Base-by-base conservation (phyloP, 1,140 invertebrate genomes). In the Pinna nobilis region DNA sequence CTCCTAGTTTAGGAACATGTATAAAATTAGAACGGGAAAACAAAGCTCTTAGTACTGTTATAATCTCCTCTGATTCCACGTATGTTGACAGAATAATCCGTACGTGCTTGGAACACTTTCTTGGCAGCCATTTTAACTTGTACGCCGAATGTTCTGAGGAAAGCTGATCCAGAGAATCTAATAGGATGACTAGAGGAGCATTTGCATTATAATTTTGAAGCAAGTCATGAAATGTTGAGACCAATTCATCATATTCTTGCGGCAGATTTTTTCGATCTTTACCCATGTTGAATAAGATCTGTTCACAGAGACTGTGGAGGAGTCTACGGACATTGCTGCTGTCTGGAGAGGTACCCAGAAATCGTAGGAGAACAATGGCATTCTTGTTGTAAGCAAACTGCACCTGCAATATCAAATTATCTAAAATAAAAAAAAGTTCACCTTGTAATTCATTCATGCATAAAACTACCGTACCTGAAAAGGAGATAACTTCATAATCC, bases 41-140 rank as follows among this genome's bases (percentile, higher is more conserved):
- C 92, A 73, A 97, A 93, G 79, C 97, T 93, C 68, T 77, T 37
- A 70, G 61, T 32, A 65, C 73, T 37, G 18, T 30, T 0, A 74
- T 70, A 3, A 79, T 57, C 30, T 76, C 71, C 7, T 55, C 25
- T 25, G 76, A 65, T 30, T 80, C 78, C n/a, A 75, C 77, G 57
- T 79, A 80, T 6, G 76, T 76, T 25, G 80, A 82, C 5, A 84
- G 53, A 9, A 87, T 55, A 20, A 87, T 67, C 25, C 77, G 77
- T 0, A 86, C 83, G 63, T 87, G 78, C 9, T 63, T 6, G 4
- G 78, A 76, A 9, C 85, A 74, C 39, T 60, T 68, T 28, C 55
- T 57, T 25, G 84, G 84, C 30, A 87, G 59, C 86, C 86, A 87
- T 39, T 79, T 66, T 3, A 87, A 55, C 51, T 73, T 69, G 39